phyloP scores from a whole-genome alignment of 2,797 vertebrate genomes.

The Mus minutoides region DNA sequence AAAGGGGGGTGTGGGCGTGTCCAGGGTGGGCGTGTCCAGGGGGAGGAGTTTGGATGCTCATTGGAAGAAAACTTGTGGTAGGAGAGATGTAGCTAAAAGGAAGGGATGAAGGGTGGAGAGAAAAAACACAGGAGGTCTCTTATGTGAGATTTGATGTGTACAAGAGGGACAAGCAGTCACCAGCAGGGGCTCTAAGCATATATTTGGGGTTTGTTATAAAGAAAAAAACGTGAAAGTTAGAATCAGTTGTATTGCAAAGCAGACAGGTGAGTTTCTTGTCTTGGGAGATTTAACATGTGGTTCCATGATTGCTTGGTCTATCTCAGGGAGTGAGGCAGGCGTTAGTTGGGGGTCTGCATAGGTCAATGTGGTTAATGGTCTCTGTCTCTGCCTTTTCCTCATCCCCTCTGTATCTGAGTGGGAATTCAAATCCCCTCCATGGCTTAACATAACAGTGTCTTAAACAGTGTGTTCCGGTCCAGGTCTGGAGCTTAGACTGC shows the following conservation, averaged over 20 bases:
- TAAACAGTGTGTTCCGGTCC: accelerated
- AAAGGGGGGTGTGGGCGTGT: no score
- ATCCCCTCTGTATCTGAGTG: not conserved
- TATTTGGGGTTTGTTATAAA: not conserved
- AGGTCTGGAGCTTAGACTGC: no score
- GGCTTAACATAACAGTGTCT: not conserved
- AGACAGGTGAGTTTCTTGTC: not conserved
- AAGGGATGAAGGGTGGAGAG: not conserved
- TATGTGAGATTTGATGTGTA: not conserved
- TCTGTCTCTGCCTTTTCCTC: not conserved
- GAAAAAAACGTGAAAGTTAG: not conserved
- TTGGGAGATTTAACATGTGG: not conserved
- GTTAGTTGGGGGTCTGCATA: not conserved
- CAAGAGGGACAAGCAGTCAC: not conserved
- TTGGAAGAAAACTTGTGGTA: not conserved
- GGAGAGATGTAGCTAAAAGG: not conserved
- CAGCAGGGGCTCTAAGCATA: not conserved
- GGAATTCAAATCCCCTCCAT: not conserved
- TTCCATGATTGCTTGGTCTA: not conserved
- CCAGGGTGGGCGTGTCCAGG: no score
- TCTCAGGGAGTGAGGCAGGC: not conserved
- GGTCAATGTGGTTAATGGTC: not conserved
- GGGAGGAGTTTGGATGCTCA: not conserved
- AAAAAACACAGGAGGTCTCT: not conserved
- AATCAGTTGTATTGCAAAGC: not conserved